Conservation (phyloP, 23 tunicate species). For the Styela clava region DNA sequence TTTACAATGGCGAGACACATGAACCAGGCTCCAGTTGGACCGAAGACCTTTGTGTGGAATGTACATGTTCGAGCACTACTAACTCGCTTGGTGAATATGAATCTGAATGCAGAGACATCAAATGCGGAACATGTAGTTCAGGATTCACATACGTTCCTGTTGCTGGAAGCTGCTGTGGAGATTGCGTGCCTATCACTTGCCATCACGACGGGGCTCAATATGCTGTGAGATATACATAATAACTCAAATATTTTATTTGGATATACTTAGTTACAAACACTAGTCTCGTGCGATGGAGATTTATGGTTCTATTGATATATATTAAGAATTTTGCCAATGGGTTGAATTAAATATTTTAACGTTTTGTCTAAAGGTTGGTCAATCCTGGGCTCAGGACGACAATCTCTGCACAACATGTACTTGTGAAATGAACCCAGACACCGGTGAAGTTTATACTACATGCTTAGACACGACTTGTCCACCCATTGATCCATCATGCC, state of each 20-base stretch:
- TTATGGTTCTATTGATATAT: no score
- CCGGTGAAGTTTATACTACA: conserved; percentile 93
- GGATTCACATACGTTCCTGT: conserved; percentile 96
- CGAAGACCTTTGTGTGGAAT: conserved; percentile 87
- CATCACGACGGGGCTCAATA: conserved; percentile 71
- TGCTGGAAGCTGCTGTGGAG: conserved; percentile 97
- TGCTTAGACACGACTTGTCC: conserved; percentile 71
- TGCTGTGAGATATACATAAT: conserved; percentile 62
- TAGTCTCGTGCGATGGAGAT: no score
- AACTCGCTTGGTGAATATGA: conserved; percentile 65
- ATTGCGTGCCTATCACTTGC: conserved; percentile 91
- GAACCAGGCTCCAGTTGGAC: conserved; percentile 75
- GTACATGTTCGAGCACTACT: conserved; percentile 64
- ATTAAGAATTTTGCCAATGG: no score
- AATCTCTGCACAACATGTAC: conserved; percentile 80
- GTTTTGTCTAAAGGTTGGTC: conserved; percentile 99
- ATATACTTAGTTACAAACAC: no score
- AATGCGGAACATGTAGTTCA: conserved; percentile 88
- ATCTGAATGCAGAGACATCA: conserved; percentile 74
- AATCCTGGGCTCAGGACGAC: conserved; percentile 73
- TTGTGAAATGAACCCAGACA: conserved; percentile 70
- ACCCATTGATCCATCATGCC: conserved; percentile 84
- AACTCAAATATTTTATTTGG: no score
- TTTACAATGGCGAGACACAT: conserved; percentile 76
- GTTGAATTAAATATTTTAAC: no score